Base-by-base conservation (phyloP, 2,113 vertebrate species). In the Neomonachus schauinslandi region DNA sequence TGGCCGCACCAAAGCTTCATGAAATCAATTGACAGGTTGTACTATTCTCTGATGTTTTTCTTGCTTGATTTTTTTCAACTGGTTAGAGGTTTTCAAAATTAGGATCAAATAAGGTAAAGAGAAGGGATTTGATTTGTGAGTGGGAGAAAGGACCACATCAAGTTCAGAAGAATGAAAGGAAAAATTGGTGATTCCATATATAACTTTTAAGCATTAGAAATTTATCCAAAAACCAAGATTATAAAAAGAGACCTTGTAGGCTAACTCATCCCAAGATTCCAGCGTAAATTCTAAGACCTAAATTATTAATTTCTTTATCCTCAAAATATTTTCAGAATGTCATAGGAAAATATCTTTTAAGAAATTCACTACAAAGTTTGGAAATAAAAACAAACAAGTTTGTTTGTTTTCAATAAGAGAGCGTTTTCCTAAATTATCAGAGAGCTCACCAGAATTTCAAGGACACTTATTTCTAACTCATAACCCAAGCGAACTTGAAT, bases 231-330 rank as follows among this genome's bases (percentile, higher is more conserved):
- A 94, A 42, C 80, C 76, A 79, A 94, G 61, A 80, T 95, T 90
- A 97, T 96, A 90, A 97, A 94, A 97, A 97, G 84, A 92, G 69
- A 28, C 61, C 94, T 94, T 94, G 61, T 81, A n/a, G 57, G 71
- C 7, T 85, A 59, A 13, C 39, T 92, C 80, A 84, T 72, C 69
- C 79, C 67, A 87, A 92, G 46, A 11, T 90, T 97, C 61, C 72
- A 61, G 39, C 86, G 53, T 83, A 92, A 96, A 94, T 91, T 94
- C 59, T 49, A 86, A 93, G 82, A 61, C 21, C 39, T 39, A 88
- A 59, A 61, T 94, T 94, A 91, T 87, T 89, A 93, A 95, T 93
- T 91, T 61, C 22, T 71, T 85, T 77, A 80, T 33, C 72, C 19
- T 88, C 74, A 84, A 11, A 89, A 71, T 77, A 42, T 42, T 80